Conservation (phyloP, 2,888 invertebrate genomes). For the Empis stercorea region DNA sequence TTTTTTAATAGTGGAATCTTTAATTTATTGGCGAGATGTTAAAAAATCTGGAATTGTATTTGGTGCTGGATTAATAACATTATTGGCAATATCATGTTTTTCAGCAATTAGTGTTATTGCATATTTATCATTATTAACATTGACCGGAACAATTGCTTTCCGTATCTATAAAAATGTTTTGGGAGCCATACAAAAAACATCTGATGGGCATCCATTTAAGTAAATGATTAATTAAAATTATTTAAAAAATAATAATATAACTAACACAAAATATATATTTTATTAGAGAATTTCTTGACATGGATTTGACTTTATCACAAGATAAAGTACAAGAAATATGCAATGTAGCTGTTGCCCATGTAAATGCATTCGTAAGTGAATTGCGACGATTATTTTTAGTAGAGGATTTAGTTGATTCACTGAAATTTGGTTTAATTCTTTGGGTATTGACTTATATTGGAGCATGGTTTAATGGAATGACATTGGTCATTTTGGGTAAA, state of each 20-base stretch:
- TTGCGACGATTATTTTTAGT: slow-evolving; percentile 89
- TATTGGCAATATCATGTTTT: slow-evolving; percentile 88
- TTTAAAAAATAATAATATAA: neutral
- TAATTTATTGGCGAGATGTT: slow-evolving; percentile 96
- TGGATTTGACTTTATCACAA: slow-evolving; percentile 75
- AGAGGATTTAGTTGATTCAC: slow-evolving; percentile 90
- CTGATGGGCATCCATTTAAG: slow-evolving; percentile 97
- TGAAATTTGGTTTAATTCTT: slow-evolving; percentile 87
- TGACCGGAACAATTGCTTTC: slow-evolving; percentile 82
- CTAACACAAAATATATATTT: neutral
- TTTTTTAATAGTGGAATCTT: slow-evolving; percentile 68
- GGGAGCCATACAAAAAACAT: slow-evolving; percentile 91
- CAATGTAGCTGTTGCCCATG: slow-evolving; percentile 74
- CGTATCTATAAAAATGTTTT: slow-evolving; percentile 92
- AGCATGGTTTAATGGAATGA: slow-evolving; percentile 99
- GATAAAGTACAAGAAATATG: slow-evolving; percentile 85
- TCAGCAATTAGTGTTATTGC: slow-evolving; percentile 92
- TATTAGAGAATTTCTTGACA: slow-evolving; percentile 64
- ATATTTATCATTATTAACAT: slow-evolving; percentile 74
- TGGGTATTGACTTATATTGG: slow-evolving; percentile 97
- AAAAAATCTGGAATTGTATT: slow-evolving; percentile 90
- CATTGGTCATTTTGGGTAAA: slow-evolving; percentile 85
- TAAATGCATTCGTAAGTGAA: slow-evolving; percentile 69
- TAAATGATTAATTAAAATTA: slow-evolving; percentile 26
- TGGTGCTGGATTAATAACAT: slow-evolving; percentile 74